Base-by-base conservation (phyloP, 2,888 invertebrate genomes). In the Pyrgus malvae region DNA sequence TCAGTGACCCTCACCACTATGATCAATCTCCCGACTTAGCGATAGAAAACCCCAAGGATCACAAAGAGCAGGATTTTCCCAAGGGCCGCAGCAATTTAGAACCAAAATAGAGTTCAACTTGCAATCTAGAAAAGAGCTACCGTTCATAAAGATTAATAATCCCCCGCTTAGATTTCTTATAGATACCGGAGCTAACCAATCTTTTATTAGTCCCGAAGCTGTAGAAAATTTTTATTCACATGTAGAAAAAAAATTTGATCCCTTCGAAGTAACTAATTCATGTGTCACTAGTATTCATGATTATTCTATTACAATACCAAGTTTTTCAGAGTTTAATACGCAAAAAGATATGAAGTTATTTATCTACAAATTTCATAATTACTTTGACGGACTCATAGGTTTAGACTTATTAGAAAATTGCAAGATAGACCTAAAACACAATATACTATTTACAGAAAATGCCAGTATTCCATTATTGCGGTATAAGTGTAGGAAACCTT, bases 261-360 rank as follows among this genome's bases (percentile, higher is more conserved):
- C 55, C 0, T 55, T 55, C 12, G 55, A 55, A 31, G 53, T 53
- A 0, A 53, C 53, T 16, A 53, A 49, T 38, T 49, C 40, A 11
- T 4, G 2, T 4, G 12, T 14, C 0, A 49, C 48, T 1, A 49
- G 48, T 9, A 37, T 45, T 19, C 53, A 53, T 19, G 45, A 69
- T 2, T 63, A 65, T 55, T 70, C 69, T 0, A 63, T 70, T 9
- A 64, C 59, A 0, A 1, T 69, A 35, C 72, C 59, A 1, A 58
- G 57, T 35, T 63, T 63, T 49, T 14, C 37, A 1, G 65, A 65
- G 37, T 62, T 63, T 45, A 57, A 60, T 8, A 41, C 40, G 7
- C 11, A 1, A 16, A 38, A 33, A 9, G 19, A 50, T 4, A 58
- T 55, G 1, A 56, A 35, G 14, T 23, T 49, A 49, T 49, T 49